Conservation (phyloP, 2,797 vertebrate genomes). For the Arnoldichthys spilopterus region DNA sequence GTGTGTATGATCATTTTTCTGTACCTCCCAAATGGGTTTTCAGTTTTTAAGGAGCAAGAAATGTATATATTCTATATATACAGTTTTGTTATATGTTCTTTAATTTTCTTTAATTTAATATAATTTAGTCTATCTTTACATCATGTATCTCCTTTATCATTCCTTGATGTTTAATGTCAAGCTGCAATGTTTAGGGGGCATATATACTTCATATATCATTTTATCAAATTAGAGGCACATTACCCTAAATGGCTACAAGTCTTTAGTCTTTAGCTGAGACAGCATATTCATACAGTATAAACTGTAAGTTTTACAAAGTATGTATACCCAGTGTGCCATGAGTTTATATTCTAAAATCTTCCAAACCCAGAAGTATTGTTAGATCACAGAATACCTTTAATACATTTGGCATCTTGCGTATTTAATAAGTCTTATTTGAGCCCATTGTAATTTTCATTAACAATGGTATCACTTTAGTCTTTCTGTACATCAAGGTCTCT, state of each 20-base stretch:
- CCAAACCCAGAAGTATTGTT: too few species aligned
- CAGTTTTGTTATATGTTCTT: not conserved
- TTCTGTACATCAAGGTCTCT: constrained; percentile 12
- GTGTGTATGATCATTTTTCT: not conserved
- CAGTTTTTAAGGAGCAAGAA: too few species aligned
- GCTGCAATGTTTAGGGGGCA: not conserved
- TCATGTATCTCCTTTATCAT: too few species aligned
- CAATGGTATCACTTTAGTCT: constrained; percentile 1
- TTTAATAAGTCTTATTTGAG: not conserved
- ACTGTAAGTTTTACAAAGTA: too few species aligned
- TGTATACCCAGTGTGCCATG: too few species aligned
- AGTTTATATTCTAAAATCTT: too few species aligned
- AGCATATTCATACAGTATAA: too few species aligned
- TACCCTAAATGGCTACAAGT: not conserved
- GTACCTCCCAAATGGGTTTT: not conserved
- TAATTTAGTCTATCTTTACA: not conserved
- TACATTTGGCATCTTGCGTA: too few species aligned
- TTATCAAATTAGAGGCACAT: not conserved
- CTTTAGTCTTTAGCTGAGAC: too few species aligned
- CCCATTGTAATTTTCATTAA: not conserved
- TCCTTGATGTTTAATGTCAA: not conserved
- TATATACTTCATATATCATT: not conserved
- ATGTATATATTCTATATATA: not conserved
- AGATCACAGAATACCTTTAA: too few species aligned
- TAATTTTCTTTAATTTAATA: not conserved